These are phyloP conservation scores for Erythrocercus mccallii DNA, from an alignment of 2,113 vertebrate genomes.

Conservation along the genomic window DNA sequence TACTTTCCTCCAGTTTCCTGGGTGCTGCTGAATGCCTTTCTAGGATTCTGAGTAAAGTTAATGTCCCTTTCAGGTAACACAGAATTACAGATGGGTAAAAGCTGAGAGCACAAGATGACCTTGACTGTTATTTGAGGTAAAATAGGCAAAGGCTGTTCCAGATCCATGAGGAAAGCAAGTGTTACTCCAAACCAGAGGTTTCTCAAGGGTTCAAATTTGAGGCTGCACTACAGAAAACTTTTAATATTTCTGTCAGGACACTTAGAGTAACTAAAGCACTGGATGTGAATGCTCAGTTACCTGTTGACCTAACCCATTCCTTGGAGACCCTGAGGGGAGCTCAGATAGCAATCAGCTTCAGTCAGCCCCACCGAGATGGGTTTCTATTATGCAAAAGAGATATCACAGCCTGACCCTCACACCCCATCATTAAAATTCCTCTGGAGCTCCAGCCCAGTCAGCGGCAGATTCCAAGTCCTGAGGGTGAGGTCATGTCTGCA, in stretches of 20 bases:
- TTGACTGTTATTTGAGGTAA: not conserved
- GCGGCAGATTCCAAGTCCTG: conserved; percentile 20
- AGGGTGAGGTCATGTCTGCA: conserved; percentile 63
- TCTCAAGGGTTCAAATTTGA: not conserved
- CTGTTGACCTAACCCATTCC: not conserved
- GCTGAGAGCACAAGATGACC: not conserved
- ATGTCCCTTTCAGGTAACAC: not conserved
- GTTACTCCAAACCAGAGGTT: not conserved
- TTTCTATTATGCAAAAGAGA: conserved; percentile 12
- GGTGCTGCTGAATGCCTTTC: not conserved
- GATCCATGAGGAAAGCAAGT: not conserved
- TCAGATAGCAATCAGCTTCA: not conserved
- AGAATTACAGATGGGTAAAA: not conserved
- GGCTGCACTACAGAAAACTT: not conserved
- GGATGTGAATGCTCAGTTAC: not conserved
- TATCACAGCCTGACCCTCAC: not conserved
- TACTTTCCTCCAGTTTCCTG: not conserved
- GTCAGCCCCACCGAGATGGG: not conserved
- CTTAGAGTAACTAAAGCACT: not conserved
- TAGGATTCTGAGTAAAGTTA: not conserved
- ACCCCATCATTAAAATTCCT: conserved; percentile 43
- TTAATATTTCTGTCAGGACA: not conserved
- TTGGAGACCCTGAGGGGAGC: not conserved
- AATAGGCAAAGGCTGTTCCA: not conserved
- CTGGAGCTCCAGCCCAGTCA: not conserved